Conservation (phyloP, 2,113 vertebrate genomes). For the Proteles cristata region DNA sequence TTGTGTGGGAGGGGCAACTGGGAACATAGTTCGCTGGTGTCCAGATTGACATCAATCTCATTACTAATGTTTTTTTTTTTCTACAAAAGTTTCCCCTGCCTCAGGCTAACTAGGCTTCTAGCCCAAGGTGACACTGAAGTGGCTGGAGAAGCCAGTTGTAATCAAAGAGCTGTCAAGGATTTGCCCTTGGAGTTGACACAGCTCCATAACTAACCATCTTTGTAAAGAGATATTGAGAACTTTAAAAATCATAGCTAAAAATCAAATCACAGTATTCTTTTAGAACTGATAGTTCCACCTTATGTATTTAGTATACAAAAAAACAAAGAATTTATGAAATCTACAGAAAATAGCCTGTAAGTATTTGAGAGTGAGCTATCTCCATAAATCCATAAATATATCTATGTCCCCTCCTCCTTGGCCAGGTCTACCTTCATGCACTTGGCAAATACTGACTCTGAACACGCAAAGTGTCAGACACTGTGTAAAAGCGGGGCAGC, state of each 20-base stretch:
- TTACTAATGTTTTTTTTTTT: not conserved
- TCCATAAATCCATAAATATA: not conserved
- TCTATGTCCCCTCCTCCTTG: not conserved
- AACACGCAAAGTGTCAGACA: not conserved
- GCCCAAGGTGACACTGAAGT: not conserved
- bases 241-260: conserved; percentile 30
- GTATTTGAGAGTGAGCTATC: not conserved
- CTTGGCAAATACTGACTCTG: not conserved
- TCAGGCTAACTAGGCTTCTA: not conserved
- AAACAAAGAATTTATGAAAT: not conserved
- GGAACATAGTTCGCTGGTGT: not conserved
- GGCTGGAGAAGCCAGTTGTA: not conserved
- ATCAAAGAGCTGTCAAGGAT: conserved; percentile 16
- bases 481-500: not conserved
- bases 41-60: not conserved
- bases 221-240: not conserved
- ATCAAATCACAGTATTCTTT: not conserved
- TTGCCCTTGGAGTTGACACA: not conserved
- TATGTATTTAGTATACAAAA: not conserved
- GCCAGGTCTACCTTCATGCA: not conserved
- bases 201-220: not conserved
- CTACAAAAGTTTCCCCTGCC: not conserved
- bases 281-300: not conserved
- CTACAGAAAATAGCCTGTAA: not conserved
- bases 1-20: not conserved